phyloP scores from a whole-genome alignment of 2,113 vertebrate genomes.

The Nestor notabilis region DNA sequence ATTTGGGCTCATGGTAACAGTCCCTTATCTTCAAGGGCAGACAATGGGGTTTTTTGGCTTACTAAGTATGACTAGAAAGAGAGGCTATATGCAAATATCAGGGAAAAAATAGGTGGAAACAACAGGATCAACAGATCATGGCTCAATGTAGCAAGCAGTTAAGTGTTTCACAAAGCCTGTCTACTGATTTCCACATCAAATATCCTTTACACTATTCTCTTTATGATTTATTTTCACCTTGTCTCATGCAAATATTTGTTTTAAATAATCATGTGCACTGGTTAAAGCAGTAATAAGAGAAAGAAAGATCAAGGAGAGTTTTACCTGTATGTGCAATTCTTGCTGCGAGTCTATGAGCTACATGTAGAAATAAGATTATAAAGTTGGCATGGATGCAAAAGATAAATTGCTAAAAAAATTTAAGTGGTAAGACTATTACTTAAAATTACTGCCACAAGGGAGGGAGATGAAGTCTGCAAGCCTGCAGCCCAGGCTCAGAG shows the following conservation, averaged over 20 bases:
- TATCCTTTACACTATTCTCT: not conserved
- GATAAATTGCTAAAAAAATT: not conserved
- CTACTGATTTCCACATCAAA: not conserved
- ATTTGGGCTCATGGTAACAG: not conserved
- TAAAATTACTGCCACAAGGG: not conserved
- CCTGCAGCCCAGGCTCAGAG: not conserved
- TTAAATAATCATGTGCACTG: not conserved
- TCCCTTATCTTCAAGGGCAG: not conserved
- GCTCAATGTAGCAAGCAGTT: not conserved
- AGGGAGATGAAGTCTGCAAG: not conserved
- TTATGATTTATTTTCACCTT: not conserved
- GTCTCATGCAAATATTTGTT: not conserved
- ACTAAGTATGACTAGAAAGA: not conserved
- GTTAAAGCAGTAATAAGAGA: not conserved
- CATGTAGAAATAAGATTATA: not conserved
- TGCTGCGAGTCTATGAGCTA: not conserved
- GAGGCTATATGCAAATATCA: not conserved
- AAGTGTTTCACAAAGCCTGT: not conserved
- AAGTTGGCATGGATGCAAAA: not conserved
- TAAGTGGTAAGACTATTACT: not conserved
- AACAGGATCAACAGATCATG: not conserved
- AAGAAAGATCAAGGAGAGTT: not conserved
- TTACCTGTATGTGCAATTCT: not conserved
- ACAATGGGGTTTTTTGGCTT: not conserved
- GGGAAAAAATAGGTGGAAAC: not conserved